These are phyloP conservation scores for Bucorvus abyssinicus DNA, from an alignment of 2,797 vertebrate genomes.

Conservation along the genomic window DNA sequence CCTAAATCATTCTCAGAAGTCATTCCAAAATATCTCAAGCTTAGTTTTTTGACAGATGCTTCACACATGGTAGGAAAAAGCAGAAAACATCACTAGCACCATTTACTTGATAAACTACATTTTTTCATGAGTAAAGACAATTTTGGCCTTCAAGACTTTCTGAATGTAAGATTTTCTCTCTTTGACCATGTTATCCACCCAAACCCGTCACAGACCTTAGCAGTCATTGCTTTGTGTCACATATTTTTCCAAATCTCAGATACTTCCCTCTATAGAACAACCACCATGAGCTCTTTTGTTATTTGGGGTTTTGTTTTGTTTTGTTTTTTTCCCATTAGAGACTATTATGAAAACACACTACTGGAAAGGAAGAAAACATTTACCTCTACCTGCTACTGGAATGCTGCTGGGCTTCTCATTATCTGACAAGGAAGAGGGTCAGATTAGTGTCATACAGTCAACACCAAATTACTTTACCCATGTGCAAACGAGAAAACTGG, in stretches of 20 bases:
- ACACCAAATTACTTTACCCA: background rate
- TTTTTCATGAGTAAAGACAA: background rate
- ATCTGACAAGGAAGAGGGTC: conserved; percentile 34
- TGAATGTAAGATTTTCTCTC: background rate
- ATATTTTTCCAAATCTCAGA: background rate
- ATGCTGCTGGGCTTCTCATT: conserved; percentile 14
- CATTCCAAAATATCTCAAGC: background rate
- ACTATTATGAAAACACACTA: background rate
- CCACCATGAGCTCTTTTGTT: background rate
- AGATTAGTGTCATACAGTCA: background rate
- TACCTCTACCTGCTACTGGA: background rate
- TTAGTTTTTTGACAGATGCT: background rate
- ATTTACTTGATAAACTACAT: background rate
- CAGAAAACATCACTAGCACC: background rate
- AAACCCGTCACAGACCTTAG: background rate
- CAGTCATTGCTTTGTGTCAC: background rate
- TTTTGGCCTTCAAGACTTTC: background rate
- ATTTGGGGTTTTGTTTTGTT: too few relatives aligned
- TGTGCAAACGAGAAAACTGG: background rate
- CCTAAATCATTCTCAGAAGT: background rate
- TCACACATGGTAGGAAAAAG: background rate
- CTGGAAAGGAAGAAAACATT: background rate
- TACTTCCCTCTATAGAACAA: background rate
- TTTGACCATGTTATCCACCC: background rate
- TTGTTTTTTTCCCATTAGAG: background rate